Evolutionary conservation across 2,113 vertebrate species (phyloP), one percentile per base, ranked within the genome.

Genomic region (Engystomops pustulosus): DNA sequence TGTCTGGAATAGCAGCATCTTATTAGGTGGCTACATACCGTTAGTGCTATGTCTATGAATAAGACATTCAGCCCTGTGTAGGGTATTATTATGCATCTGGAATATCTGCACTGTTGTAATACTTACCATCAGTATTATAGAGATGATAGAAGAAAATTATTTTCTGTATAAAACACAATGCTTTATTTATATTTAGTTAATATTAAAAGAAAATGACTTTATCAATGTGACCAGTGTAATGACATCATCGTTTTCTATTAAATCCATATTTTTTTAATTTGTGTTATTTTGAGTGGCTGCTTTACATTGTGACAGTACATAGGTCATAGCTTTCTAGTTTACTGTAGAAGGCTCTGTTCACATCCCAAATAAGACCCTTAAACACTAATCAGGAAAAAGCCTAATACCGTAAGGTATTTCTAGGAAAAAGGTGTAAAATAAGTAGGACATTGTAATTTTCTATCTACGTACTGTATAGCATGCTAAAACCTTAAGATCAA

Each of bases 121-220:
- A 27, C n/a, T 27, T 72, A 17, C 4, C 17, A 30, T 30, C 44
- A 74, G 41, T 74, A 72, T 74, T 74, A 49, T 18, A 47, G 34
- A 67, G 30, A 0, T 17, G 27, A 41, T 27, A 49, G 15, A 14
- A 49, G 12, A 27, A 1, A 11, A 11, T 38, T 4, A 2, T 3
- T 44, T 44, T 8, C 38, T 71, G 23, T 74, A 17, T 18, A 25
- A 1, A 49, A 49, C 30, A 23, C 10, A 49, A 14, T 25, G 41
- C 49, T 74, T 30, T 72, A 72, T 72, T 72, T 72, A 45, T 27
- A 10, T 74, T 47, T 47, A 27, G 12, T 27, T 72, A 45, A 25
- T 41, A 47, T 6, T 49, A 15, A 1, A 71, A 15, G 4, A 4
- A 27, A 1, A 47, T 25, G 3, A n/a, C n/a, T 45, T 12, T 3